Evolutionary conservation across 2,797 vertebrate species (phyloP).

Genomic region (Protonibea diacanthus): DNA sequence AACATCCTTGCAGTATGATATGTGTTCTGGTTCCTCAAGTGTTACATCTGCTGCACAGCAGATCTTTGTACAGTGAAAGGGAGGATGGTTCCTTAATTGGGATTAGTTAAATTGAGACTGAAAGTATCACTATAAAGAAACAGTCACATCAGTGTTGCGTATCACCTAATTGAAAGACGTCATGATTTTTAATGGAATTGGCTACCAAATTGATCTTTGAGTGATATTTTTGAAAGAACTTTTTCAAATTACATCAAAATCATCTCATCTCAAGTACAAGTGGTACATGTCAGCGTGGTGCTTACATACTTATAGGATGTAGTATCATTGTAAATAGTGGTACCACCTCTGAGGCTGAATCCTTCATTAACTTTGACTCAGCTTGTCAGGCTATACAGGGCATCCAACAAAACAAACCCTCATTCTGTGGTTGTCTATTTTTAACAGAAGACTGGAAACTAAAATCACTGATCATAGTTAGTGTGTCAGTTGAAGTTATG

Average conservation of each 20-base stretch:
- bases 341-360: not conserved
- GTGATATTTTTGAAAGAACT: too few species aligned
- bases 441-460: not conserved
- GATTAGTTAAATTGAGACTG: not conserved
- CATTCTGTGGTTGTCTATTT: not conserved
- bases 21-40: not conserved
- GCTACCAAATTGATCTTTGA: not conserved
- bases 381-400: not conserved
- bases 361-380: not conserved
- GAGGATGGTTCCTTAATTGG: not conserved
- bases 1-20: not conserved
- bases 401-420: not conserved
- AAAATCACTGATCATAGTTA: not conserved
- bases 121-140: not conserved
- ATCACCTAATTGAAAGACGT: not conserved
- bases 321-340: not conserved
- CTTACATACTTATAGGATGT: not conserved
- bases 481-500: not conserved
- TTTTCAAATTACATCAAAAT: not conserved
- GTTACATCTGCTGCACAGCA: not conserved
- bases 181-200: not conserved
- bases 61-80: not conserved
- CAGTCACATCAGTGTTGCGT: too few species aligned
- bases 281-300: not conserved
- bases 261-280: not conserved